Evolutionary conservation across 2,797 vertebrate species (phyloP), one percentile per base, ranked within the genome.

Genomic region (Etheostoma perlongum): DNA sequence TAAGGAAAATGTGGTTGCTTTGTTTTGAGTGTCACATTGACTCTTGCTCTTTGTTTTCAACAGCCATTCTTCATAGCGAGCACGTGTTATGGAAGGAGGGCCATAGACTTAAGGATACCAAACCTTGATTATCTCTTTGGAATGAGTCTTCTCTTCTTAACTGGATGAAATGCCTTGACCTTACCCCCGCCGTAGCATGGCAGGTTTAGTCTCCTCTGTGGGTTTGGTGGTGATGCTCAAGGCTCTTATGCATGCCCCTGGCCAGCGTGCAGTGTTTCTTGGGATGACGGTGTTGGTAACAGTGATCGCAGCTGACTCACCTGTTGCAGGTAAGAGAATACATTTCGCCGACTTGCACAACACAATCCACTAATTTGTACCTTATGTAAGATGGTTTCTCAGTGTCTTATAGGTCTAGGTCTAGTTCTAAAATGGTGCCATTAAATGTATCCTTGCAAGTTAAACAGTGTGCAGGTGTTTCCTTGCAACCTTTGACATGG

Each of bases 251-350:
- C 76, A 19, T n/a, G 23, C 33, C 72, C 76, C 7, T 42, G 46
- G 80, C 74, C 89, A 30, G n/a, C 71, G 72, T 74, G 88, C 82
- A 9, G 69, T 81, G 63, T 75, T 93, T 71, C 89, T 95, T 47
- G 86, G 90, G 48, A 83, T 94, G 75, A 74, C 82, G 15, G 64
- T 92, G 86, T 76, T 95, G 89, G 86, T 92, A 64, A 85, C 90
- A 33, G 74, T 91, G 92, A 88, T 91, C 66, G 80, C 86, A 23
- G 88, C 92, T 67, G 88, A 89, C 81, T 89, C 91, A 86, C 90
- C 90, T 88, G 90, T 89, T 77, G 78, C 85, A 92, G 95, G 95
- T 96, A 95, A 95, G 95, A 90, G 58, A 83, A 81, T 74, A 72
- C 82, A 63, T 82, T 73, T 81, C 7, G 4, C 60, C 48, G 54